Conservation (phyloP, 2,113 vertebrate genomes). For the Myiopsitta monachus region DNA sequence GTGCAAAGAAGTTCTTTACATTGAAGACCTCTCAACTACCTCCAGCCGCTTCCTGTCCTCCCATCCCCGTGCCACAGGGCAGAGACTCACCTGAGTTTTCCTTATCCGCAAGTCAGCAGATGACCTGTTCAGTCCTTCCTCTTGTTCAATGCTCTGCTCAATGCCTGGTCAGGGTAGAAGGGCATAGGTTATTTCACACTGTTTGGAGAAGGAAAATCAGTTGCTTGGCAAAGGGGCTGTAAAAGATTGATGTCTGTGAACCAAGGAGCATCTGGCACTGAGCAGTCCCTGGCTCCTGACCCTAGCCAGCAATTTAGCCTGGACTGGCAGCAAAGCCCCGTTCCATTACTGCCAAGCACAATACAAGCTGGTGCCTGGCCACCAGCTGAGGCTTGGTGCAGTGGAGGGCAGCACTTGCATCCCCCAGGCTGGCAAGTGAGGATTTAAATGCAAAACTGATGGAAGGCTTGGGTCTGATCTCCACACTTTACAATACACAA, state of each 20-base stretch:
- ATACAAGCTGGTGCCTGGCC: too few relatives aligned
- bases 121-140: constrained; percentile 90
- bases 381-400: background rate
- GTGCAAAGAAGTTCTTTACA: background rate
- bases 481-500: background rate
- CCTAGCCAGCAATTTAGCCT: background rate
- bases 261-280: background rate
- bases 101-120: constrained; percentile 95
- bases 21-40: background rate
- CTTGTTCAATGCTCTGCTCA: constrained; percentile 92
- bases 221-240: background rate
- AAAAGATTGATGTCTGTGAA: background rate
- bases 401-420: background rate
- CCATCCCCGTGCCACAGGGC: background rate
- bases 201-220: background rate
- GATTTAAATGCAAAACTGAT: background rate
- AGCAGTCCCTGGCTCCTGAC: background rate
- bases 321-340: background rate
- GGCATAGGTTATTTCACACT: background rate
- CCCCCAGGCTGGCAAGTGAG: background rate
- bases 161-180: constrained; percentile 78
- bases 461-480: background rate
- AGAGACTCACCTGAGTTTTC: constrained; percentile 89
- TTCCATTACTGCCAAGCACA: background rate
- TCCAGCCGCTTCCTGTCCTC: background rate